phyloP scores from a whole-genome alignment of 2,888 invertebrate species.

The Lasius platythorax region DNA sequence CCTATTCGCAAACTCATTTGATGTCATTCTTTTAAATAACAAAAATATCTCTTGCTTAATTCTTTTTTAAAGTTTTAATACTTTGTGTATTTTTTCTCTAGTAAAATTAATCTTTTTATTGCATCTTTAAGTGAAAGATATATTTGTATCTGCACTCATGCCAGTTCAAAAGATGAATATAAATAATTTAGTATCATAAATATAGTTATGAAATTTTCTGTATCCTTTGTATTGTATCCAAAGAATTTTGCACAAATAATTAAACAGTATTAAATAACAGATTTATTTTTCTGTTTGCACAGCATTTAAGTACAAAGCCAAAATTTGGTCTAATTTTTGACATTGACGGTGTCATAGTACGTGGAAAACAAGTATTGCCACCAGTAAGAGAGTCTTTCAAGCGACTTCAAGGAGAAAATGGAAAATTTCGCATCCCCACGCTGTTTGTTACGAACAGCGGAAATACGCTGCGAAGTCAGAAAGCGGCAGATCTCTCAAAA shows the following conservation, averaged over 20 bases:
- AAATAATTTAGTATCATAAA: background rate
- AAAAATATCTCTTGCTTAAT: background rate
- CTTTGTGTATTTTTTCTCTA: background rate
- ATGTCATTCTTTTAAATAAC: background rate
- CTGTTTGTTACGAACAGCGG: conserved; percentile 90
- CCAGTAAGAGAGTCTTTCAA: conserved; percentile 88
- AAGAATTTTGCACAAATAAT: background rate
- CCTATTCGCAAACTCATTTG: background rate
- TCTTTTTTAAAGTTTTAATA: background rate
- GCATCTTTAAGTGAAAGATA: background rate
- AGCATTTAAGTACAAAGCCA: conserved; percentile 81
- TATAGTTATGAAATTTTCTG: background rate
- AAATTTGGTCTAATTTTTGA: conserved; percentile 90
- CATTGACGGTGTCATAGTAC: conserved; percentile 90
- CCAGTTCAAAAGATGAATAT: background rate
- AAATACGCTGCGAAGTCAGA: conserved; percentile 87
- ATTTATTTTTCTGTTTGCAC: conserved; percentile 62
- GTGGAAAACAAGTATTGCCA: conserved; percentile 88
- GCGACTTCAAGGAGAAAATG: conserved; percentile 86
- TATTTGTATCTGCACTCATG: background rate
- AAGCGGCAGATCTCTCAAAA: conserved; percentile 88
- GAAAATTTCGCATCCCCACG: conserved; percentile 88
- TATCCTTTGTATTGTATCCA: background rate
- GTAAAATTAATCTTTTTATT: background rate
- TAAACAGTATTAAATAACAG: background rate